These are phyloP conservation scores for Turnix velox DNA, from an alignment of 2,113 vertebrate species.

Conservation along the genomic window DNA sequence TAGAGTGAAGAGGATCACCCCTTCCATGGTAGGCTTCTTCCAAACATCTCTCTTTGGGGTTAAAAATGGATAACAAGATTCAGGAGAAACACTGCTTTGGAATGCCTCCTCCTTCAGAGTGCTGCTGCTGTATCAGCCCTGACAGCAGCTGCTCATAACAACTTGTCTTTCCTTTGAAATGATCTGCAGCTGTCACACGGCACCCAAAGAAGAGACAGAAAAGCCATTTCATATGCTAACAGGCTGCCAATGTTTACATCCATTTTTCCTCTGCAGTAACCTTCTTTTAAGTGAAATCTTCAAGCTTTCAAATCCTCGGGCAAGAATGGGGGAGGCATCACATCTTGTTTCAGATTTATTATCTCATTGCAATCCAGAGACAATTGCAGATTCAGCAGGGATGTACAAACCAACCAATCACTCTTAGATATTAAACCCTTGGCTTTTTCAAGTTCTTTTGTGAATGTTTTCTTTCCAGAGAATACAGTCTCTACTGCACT, in stretches of 20 bases:
- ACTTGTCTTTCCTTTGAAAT: background rate
- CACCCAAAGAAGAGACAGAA: background rate
- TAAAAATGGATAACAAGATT: background rate
- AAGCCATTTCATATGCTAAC: background rate
- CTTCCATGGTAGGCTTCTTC: background rate
- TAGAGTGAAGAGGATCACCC: background rate
- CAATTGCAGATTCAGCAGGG: background rate
- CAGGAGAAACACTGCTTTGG: background rate
- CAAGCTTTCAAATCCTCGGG: constrained; percentile 13
- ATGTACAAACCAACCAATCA: background rate
- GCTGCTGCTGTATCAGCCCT: background rate
- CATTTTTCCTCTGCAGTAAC: background rate
- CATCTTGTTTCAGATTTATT: background rate
- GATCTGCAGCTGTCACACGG: background rate
- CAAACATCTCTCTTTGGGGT: background rate
- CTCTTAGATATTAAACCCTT: background rate
- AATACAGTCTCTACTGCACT: background rate
- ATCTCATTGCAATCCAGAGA: background rate
- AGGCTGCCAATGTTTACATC: constrained; percentile 2
- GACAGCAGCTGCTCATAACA: background rate
- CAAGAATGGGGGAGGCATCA: background rate
- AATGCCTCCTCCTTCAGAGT: background rate
- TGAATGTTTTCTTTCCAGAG: background rate
- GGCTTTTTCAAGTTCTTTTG: background rate
- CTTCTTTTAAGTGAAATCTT: background rate